A percentile compares a stretch with the other conserved stretches of the same genome.
phyloP scores from a whole-genome alignment of 2,113 vertebrate species.

The Smithornis capensis region DNA sequence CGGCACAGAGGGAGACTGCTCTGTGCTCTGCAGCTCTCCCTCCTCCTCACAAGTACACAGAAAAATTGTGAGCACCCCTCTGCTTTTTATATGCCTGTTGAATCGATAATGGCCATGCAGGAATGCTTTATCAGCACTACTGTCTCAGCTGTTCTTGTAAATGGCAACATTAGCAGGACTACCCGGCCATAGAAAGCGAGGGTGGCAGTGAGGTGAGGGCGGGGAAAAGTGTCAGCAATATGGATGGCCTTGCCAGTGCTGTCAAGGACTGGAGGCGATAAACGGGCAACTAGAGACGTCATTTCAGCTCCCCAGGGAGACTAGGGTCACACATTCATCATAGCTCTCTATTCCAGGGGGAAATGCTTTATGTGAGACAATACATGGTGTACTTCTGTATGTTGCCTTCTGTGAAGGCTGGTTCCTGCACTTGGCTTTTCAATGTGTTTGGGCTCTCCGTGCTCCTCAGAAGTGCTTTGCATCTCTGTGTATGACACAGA shows the following conservation, averaged over 20 bases:
- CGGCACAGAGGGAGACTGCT: background rate
- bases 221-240: background rate
- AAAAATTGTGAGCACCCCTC: background rate
- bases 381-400: background rate
- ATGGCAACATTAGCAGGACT: conserved; percentile 1
- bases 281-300: conserved; percentile 13
- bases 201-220: background rate
- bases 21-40: background rate
- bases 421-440: background rate
- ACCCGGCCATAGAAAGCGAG: background rate
- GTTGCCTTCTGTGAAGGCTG: background rate
- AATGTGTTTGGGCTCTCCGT: background rate
- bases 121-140: conserved; percentile 28
- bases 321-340: background rate
- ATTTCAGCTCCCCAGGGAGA: conserved; percentile 9
- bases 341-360: background rate
- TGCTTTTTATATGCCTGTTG: background rate
- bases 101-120: conserved; percentile 16
- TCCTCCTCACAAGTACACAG: background rate
- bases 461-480: background rate
- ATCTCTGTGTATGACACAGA: background rate
- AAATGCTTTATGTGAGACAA: background rate
- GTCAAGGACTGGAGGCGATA: conserved; percentile 42
- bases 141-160: conserved; percentile 25
- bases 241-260: conserved; percentile 35